phyloP scores from a whole-genome alignment of 2,113 vertebrate genomes.

The Morone chrysops region DNA sequence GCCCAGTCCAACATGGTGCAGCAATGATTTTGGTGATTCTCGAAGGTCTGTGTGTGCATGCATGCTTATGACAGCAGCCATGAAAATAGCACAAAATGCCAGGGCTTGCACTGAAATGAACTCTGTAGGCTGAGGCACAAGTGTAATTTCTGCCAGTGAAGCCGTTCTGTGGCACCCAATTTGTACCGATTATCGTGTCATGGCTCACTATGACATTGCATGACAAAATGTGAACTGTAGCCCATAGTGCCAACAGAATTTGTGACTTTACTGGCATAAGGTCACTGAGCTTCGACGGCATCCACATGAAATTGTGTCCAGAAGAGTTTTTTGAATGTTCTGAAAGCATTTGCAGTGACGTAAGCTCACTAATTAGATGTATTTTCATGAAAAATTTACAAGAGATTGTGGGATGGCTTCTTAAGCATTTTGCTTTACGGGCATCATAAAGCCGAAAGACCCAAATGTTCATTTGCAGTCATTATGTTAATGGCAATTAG shows the following conservation, averaged over 20 bases:
- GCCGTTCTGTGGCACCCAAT: constrained; percentile 39
- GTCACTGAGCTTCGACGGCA: constrained; percentile 41
- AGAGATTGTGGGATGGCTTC: constrained; percentile 45
- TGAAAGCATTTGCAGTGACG: constrained; percentile 34
- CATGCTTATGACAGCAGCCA: constrained; percentile 5
- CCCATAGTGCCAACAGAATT: constrained; percentile 33
- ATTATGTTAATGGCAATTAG: constrained; percentile 77
- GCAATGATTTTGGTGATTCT: constrained; percentile 22
- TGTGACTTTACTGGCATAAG: constrained; percentile 47
- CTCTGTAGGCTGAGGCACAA: constrained; percentile 15
- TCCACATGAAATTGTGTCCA: constrained; percentile 12
- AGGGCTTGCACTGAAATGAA: constrained; percentile 18
- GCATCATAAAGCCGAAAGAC: constrained; percentile 56
- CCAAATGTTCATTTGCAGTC: constrained; percentile 75
- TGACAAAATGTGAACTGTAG: constrained; percentile 49
- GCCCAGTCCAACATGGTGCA: background rate
- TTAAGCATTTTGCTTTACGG: constrained; percentile 63
- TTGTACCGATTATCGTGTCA: constrained; percentile 54
- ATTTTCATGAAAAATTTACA: constrained; percentile 42
- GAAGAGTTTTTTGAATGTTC: constrained; percentile 39
- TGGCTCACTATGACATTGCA: constrained; percentile 51
- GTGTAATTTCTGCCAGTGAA: constrained; percentile 44
- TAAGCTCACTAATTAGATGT: constrained; percentile 44
- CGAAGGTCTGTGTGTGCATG: background rate
- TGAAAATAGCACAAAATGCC: constrained; percentile 10